Percentiles rank a stretch among this genome's conserved stretches.
Evolutionary conservation across 2,888 invertebrate genomes (phyloP).

Genomic region (Latrodectus hesperus): DNA sequence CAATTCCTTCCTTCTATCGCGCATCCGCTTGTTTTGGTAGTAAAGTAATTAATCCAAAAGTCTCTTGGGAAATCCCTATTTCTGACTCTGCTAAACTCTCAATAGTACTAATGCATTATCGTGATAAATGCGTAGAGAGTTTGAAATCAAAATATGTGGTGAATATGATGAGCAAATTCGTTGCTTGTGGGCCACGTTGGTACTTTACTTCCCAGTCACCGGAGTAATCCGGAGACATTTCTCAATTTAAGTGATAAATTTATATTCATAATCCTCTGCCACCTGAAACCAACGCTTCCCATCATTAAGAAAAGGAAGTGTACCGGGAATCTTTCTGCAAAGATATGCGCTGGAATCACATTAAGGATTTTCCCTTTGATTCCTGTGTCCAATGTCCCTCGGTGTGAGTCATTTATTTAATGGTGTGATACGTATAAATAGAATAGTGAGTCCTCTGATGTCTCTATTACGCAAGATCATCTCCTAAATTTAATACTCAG

Average conservation of each 20-base stretch:
- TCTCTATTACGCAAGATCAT: not conserved
- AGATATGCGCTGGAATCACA: slow-evolving; percentile 30
- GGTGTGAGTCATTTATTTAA: slow-evolving; percentile 31
- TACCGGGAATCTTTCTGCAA: not conserved
- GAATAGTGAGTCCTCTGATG: slow-evolving; percentile 32
- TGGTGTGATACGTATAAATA: slow-evolving; percentile 20
- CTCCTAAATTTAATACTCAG: not conserved
- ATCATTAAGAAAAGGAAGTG: slow-evolving; percentile 54
- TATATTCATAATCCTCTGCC: slow-evolving; percentile 63
- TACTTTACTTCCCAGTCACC: slow-evolving; percentile 7
- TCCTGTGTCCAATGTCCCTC: slow-evolving; percentile 15
- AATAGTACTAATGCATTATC: slow-evolving; percentile 37
- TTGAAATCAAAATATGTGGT: slow-evolving; percentile 14
- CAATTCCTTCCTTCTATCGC: too few species aligned
- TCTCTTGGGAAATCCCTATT: slow-evolving; percentile 17
- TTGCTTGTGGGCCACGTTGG: not conserved
- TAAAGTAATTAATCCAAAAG: slow-evolving; percentile 26
- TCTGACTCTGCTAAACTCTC: not conserved
- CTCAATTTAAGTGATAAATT: slow-evolving; percentile 52
- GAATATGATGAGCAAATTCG: not conserved
- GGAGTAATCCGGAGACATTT: slow-evolving; percentile 47
- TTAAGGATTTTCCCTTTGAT: slow-evolving; percentile 14
- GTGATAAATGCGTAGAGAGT: slow-evolving; percentile 27
- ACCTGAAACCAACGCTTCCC: slow-evolving; percentile 16
- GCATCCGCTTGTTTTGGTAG: too few species aligned